Evolutionary conservation across 2,113 vertebrate genomes (phyloP).

Genomic region (Chionodraco myersi): DNA sequence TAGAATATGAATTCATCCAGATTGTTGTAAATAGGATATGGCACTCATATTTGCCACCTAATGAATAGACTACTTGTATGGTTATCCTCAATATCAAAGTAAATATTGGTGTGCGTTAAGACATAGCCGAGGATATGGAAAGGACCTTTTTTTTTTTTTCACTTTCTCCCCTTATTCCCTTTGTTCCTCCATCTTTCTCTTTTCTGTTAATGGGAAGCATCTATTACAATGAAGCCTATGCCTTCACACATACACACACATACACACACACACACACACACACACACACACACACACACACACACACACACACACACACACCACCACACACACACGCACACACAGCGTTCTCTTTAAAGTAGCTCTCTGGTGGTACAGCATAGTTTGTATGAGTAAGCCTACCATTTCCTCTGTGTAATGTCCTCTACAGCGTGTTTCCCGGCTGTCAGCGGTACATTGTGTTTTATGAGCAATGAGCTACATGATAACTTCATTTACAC

Average conservation of each 20-base stretch:
- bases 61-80: slow-evolving; percentile 36
- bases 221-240: slow-evolving; percentile 50
- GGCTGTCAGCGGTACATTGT: too few species aligned
- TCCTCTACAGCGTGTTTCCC: too few species aligned
- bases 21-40: slow-evolving; percentile 22
- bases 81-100: slow-evolving; percentile 41
- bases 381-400: too few species aligned
- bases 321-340: not conserved
- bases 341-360: too few species aligned
- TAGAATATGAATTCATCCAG: slow-evolving; percentile 33
- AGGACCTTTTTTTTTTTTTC: not conserved
- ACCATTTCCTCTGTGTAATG: too few species aligned
- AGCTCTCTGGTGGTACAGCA: too few species aligned
- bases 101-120: slow-evolving; percentile 6
- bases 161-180: not conserved
- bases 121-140: not conserved
- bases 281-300: not conserved
- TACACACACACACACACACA: too few species aligned
- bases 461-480: too few species aligned
- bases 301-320: slow-evolving; percentile 5
- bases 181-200: slow-evolving; percentile 23
- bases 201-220: slow-evolving; percentile 57
- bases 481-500: too few species aligned
- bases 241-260: not conserved
- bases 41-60: slow-evolving; percentile 35